These are phyloP conservation scores for Schrankia costaestrigalis DNA, from an alignment of 2,888 invertebrate species.

Conservation along the genomic window DNA sequence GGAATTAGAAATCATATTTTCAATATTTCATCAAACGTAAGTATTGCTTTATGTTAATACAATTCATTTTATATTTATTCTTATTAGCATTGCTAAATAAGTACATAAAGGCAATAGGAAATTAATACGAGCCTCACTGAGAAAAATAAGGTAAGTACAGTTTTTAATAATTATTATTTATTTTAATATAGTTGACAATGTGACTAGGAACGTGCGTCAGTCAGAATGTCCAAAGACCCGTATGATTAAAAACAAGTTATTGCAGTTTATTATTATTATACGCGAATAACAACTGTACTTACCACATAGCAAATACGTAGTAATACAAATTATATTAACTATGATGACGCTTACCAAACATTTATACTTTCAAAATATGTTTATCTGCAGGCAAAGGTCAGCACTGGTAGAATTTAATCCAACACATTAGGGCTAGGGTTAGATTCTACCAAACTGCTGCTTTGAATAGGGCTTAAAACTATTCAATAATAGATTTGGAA, in stretches of 20 bases:
- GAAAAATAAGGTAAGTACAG: constrained; percentile 33
- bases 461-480: too few species aligned
- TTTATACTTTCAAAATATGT: too few species aligned
- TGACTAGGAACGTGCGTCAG: constrained; percentile 30
- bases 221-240: constrained; percentile 13
- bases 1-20: not conserved
- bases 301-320: constrained; percentile 19
- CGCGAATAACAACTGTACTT: constrained; percentile 39
- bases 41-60: constrained; percentile 15
- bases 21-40: not conserved
- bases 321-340: constrained; percentile 23
- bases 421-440: too few species aligned
- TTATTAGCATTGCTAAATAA: constrained; percentile 4
- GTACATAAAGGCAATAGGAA: constrained; percentile 20
- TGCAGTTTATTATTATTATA: constrained; percentile 21
- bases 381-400: too few species aligned
- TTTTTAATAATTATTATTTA: constrained; percentile 10
- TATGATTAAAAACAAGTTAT: constrained; percentile 22
- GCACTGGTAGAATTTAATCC: too few species aligned
- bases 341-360: constrained; percentile 39
- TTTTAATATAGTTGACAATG: constrained; percentile 14
- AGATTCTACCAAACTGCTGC: too few species aligned
- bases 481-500: too few species aligned
- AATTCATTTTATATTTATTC: constrained; percentile 6
- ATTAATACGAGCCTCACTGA: constrained; percentile 12